Percentiles rank a stretch among this genome's conserved stretches.
phyloP scores from a whole-genome alignment of 2,797 vertebrate genomes.

The Alauda arvensis region DNA sequence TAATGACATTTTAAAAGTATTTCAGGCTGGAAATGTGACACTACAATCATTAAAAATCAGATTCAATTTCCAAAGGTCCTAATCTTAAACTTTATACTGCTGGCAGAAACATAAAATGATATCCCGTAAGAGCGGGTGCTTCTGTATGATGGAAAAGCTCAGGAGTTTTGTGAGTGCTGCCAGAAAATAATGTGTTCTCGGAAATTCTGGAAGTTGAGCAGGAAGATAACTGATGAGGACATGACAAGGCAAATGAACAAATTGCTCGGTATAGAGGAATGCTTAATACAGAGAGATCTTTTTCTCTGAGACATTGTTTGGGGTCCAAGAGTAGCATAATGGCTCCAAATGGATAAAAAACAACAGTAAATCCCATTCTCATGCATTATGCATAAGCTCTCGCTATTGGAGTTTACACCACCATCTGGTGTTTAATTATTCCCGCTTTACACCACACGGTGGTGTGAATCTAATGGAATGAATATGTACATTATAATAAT shows the following conservation, averaged over 20 bases:
- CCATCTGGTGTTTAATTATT: conserved; percentile 80
- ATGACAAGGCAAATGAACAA: conserved; percentile 64
- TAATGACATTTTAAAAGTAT: conserved; percentile 75
- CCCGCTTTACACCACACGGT: conserved; percentile 70
- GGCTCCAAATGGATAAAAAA: conserved; percentile 70
- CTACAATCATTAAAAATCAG: conserved; percentile 75
- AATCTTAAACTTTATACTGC: conserved; percentile 71
- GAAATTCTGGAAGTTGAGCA: conserved; percentile 64
- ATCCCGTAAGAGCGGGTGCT: conserved; percentile 50
- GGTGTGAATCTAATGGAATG: conserved; percentile 71
- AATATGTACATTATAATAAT: conserved; percentile 65
- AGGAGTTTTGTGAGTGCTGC: conserved; percentile 52
- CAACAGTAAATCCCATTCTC: conserved; percentile 69
- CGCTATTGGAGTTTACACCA: conserved; percentile 69
- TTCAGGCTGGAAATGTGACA: conserved; percentile 70
- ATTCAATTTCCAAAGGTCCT: conserved; percentile 76
- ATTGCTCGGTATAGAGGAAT: conserved; percentile 65
- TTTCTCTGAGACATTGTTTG: conserved; percentile 60
- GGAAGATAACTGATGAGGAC: conserved; percentile 63
- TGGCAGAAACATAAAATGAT: conserved; percentile 72
- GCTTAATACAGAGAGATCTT: conserved; percentile 50
- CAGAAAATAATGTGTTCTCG: conserved; percentile 67
- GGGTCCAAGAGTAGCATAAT: conserved; percentile 73
- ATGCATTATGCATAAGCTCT: conserved; percentile 73
- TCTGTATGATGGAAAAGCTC: conserved; percentile 57